Evolutionary conservation across 2,113 vertebrate genomes (phyloP), one percentile per base, ranked within the genome.

Genomic region (Uria aalge): DNA sequence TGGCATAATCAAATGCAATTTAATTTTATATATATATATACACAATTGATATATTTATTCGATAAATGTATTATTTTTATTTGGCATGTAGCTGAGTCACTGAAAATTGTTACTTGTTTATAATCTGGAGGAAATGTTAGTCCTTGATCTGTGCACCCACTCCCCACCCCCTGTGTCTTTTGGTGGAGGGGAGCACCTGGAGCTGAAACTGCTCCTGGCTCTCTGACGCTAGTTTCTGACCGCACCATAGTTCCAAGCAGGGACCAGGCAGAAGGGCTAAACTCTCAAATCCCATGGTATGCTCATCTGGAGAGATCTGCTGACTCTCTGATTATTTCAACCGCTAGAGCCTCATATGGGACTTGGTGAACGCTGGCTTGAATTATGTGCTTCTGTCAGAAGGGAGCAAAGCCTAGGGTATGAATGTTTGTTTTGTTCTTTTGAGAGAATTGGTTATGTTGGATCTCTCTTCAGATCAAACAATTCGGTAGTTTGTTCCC

Each of bases 291-390:
- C 63, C 62, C 30, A 2, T 55, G 47, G 6, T 59, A 12, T 47
- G n/a, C 20, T 88, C 34, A 4, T 67, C 53, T 85, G 83, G 62
- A 60, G 48, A 68, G n/a, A 68, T 79, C 48, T 90, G 69, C 78
- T 90, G 62, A 56, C 41, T 27, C 29, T 43, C 2, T 74, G 30
- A 22, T 52, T 4, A 5, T 88, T 36, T n/a, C 71, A 71, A 30
- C 32, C 1, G 5, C 60, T 77, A 15, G 41, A 92, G 43, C 47
- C 62, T 79, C 0, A 0, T 43, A 4, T 2, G 8, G 52, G 9
- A 6, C 47, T 88, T 90, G 27, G 57, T 75, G 62, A 72, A 21
- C 72, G 22, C 24, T 75, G 59, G 27, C 40, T 73, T 73, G 59
- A 89, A 29, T 84, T 68, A 16, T 4, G 34, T 87, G 34, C 15